A percentile compares a stretch with the other conserved stretches of the same genome.
These are phyloP conservation scores for Melanostoma scalare DNA, from an alignment of 2,888 invertebrate species.

Conservation along the genomic window DNA sequence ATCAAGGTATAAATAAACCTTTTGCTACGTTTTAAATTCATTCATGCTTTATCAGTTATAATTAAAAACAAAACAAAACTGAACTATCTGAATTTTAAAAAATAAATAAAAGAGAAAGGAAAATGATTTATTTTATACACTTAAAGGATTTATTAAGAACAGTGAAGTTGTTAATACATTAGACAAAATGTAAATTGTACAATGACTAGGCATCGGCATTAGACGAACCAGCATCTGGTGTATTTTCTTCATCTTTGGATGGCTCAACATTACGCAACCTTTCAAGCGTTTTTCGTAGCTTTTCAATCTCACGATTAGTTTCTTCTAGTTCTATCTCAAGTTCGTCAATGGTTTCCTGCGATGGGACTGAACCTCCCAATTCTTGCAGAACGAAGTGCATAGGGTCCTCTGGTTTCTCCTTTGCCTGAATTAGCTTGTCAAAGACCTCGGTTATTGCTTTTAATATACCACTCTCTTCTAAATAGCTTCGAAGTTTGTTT, in stretches of 20 bases:
- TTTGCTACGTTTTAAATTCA: too few species aligned
- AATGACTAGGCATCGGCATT: neutral
- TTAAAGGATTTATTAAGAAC: neutral
- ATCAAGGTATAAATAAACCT: too few species aligned
- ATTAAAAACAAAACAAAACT: too few species aligned
- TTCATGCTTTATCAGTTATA: too few species aligned
- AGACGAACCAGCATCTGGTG: constrained; percentile 18
- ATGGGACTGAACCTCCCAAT: constrained; percentile 63
- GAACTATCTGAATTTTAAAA: neutral
- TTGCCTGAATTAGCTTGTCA: constrained; percentile 61
- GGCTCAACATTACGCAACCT: constrained; percentile 42
- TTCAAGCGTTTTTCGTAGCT: constrained; percentile 46
- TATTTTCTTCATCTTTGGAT: constrained; percentile 1
- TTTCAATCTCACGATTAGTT: constrained; percentile 68
- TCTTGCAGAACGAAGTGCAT: constrained; percentile 73
- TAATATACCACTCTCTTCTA: constrained; percentile 65
- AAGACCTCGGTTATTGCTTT: constrained; percentile 63
- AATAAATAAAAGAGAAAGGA: neutral
- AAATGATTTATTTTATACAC: constrained; percentile 16
- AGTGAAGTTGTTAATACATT: too few species aligned
- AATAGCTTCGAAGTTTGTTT: constrained; percentile 59
- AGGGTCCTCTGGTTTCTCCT: constrained; percentile 72
- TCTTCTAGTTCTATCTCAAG: constrained; percentile 71
- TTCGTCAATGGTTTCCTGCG: constrained; percentile 55
- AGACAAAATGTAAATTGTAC: too few species aligned